These are phyloP conservation scores for Acanthaster planci DNA, from an alignment of 35 echinoderm and acorn worm species.

Conservation along the genomic window DNA sequence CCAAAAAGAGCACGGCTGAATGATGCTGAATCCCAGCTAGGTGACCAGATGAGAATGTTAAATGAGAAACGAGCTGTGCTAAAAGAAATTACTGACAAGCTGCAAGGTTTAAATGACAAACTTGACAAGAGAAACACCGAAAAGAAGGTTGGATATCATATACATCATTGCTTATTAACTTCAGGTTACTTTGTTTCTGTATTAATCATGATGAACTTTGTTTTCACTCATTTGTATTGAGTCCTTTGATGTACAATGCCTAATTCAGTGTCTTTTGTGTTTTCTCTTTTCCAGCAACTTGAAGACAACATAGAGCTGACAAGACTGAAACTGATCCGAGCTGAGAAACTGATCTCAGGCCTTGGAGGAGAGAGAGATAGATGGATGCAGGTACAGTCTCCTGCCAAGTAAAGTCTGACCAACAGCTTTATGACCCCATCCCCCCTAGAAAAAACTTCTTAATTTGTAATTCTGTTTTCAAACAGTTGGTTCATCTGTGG, in stretches of 20 bases:
- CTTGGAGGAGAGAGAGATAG: constrained; percentile 96
- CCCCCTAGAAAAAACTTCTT: too few relatives aligned
- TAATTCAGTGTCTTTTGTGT: neutral
- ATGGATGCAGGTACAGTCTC: constrained; percentile 79
- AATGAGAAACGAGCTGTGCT: constrained; percentile 83
- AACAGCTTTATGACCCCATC: too few relatives aligned
- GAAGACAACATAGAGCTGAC: constrained; percentile 97
- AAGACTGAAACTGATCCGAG: constrained; percentile 89
- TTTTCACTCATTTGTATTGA: too few relatives aligned
- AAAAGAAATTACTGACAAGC: constrained; percentile 92
- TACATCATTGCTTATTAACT: too few relatives aligned
- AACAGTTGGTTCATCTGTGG: too few relatives aligned
- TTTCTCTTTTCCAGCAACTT: constrained; percentile 60
- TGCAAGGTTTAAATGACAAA: constrained; percentile 91
- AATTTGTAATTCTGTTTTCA: too few relatives aligned
- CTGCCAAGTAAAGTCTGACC: too few relatives aligned
- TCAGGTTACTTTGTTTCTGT: too few relatives aligned
- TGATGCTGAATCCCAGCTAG: constrained; percentile 80
- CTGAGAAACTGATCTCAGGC: constrained; percentile 91
- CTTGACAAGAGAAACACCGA: constrained; percentile 72
- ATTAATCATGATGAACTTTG: too few relatives aligned
- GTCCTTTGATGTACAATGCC: too few relatives aligned
- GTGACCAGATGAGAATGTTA: constrained; percentile 72
- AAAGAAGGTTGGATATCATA: constrained; percentile 71
- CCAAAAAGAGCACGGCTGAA: constrained; percentile 88